These are phyloP conservation scores for Euwallacea fornicatus DNA, from an alignment of 1,140 invertebrate species.

Conservation along the genomic window DNA sequence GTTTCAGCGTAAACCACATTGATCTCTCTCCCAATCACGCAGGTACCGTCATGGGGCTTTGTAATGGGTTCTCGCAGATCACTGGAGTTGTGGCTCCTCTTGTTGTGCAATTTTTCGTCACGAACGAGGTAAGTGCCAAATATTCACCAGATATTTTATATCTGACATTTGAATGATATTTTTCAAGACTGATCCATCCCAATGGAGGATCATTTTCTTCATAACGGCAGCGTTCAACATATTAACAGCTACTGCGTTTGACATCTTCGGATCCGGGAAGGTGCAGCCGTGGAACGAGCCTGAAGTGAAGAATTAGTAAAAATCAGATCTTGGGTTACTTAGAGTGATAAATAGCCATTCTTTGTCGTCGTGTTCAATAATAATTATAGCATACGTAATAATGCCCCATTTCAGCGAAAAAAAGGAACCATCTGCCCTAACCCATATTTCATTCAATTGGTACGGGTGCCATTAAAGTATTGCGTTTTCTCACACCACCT, in stretches of 20 bases:
- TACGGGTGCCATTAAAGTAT: slow-evolving; percentile 7
- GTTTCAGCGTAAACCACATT: slow-evolving; percentile 68
- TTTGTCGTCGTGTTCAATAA: neutral
- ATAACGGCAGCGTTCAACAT: slow-evolving; percentile 30
- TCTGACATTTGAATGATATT: neutral
- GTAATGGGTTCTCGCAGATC: slow-evolving; percentile 72
- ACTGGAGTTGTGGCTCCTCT: slow-evolving; percentile 71
- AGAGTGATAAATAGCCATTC: neutral
- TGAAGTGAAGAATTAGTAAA: neutral
- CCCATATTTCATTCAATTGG: slow-evolving; percentile 13
- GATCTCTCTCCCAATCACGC: slow-evolving; percentile 73
- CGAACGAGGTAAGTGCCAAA: slow-evolving; percentile 57
- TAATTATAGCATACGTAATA: neutral
- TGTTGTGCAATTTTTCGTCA: slow-evolving; percentile 65
- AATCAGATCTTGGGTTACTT: neutral
- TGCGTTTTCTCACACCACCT: slow-evolving; percentile 19
- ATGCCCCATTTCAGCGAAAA: neutral
- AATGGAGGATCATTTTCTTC: slow-evolving; percentile 39
- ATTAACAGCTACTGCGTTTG: slow-evolving; percentile 24
- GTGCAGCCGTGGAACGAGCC: slow-evolving; percentile 38
- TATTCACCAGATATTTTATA: neutral
- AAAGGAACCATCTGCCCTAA: slow-evolving; percentile 16
- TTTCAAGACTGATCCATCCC: slow-evolving; percentile 26
- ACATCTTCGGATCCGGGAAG: slow-evolving; percentile 37
- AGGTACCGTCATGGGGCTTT: slow-evolving; percentile 73